Conservation (phyloP, 2,113 vertebrate species). For the Quiscalus mexicanus region DNA sequence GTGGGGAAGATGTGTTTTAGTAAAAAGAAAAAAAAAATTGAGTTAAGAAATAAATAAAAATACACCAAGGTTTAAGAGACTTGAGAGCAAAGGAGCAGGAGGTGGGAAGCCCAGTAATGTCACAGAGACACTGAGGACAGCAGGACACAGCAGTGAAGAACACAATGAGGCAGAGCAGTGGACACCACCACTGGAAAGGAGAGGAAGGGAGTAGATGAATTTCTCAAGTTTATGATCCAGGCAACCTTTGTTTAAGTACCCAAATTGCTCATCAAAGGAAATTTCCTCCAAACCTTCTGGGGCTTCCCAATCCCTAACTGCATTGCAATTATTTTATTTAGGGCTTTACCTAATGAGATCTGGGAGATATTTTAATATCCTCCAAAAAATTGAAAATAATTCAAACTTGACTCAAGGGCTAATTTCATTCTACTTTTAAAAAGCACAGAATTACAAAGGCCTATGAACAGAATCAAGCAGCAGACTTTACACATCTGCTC, state of each 20-base stretch:
- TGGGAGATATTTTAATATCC: slow-evolving; percentile 77
- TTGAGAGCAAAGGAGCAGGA: not conserved
- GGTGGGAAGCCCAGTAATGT: not conserved
- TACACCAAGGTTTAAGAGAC: not conserved
- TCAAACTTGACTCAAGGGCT: slow-evolving; percentile 79
- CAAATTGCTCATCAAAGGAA: slow-evolving; percentile 34
- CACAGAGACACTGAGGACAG: not conserved
- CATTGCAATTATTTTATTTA: slow-evolving; percentile 76
- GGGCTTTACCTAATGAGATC: slow-evolving; percentile 78
- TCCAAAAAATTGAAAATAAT: slow-evolving; percentile 74
- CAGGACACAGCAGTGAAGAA: not conserved
- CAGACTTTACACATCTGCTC: not conserved
- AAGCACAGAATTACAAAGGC: slow-evolving; percentile 8
- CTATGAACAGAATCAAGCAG: not conserved
- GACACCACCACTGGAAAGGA: not conserved
- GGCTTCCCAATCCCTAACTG: slow-evolving; percentile 70
- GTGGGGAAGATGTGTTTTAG: not conserved
- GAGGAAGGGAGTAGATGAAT: not conserved
- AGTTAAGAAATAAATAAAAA: not conserved
- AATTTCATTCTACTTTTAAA: slow-evolving; percentile 77
- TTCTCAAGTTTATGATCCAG: not conserved
- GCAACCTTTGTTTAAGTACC: slow-evolving; percentile 1
- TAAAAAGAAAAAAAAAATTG: not conserved
- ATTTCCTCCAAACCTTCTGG: slow-evolving; percentile 61
- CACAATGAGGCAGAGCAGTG: not conserved